A percentile compares a stretch with the other conserved stretches of the same genome.
Evolutionary conservation across 2,888 invertebrate species (phyloP).

Genomic region (Toxonevra muliebris): DNA sequence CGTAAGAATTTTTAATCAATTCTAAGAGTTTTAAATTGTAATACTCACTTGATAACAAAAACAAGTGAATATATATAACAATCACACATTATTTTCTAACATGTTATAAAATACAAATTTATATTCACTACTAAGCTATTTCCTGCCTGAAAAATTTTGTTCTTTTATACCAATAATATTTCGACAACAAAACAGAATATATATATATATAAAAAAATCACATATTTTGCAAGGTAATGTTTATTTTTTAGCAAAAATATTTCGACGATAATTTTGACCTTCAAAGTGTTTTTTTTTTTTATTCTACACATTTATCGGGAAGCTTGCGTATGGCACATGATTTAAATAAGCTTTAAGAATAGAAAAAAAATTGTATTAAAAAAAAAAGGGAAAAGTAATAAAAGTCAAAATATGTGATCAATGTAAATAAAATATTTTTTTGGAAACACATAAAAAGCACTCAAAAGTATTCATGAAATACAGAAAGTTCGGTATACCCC

Average conservation of each 20-base stretch:
- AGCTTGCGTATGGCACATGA: constrained; percentile 12
- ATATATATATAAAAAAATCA: constrained; percentile 8
- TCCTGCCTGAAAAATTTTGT: too few relatives aligned
- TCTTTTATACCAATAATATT: too few relatives aligned
- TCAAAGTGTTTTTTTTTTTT: constrained; percentile 1
- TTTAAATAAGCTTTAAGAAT: not conserved
- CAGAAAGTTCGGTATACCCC: too few relatives aligned
- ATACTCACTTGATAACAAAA: too few relatives aligned
- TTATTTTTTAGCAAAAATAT: constrained; percentile 9
- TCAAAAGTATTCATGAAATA: too few relatives aligned
- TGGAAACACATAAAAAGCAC: too few relatives aligned
- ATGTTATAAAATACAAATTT: not conserved
- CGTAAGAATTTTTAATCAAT: too few relatives aligned
- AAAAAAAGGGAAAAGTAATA: not conserved
- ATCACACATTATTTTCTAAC: not conserved
- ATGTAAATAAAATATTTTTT: too few relatives aligned
- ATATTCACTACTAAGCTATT: not conserved
- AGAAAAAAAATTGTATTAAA: too few relatives aligned
- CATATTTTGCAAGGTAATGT: constrained; percentile 12
- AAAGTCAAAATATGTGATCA: not conserved
- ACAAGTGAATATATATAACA: not conserved
- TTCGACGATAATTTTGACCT: constrained; percentile 13
- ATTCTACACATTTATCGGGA: not conserved
- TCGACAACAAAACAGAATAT: not conserved
- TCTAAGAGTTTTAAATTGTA: too few relatives aligned